A percentile compares a stretch with the other conserved stretches of the same genome.
These are phyloP conservation scores for Hymenopus coronatus DNA, from an alignment of 2,888 invertebrate genomes.

Conservation along the genomic window DNA sequence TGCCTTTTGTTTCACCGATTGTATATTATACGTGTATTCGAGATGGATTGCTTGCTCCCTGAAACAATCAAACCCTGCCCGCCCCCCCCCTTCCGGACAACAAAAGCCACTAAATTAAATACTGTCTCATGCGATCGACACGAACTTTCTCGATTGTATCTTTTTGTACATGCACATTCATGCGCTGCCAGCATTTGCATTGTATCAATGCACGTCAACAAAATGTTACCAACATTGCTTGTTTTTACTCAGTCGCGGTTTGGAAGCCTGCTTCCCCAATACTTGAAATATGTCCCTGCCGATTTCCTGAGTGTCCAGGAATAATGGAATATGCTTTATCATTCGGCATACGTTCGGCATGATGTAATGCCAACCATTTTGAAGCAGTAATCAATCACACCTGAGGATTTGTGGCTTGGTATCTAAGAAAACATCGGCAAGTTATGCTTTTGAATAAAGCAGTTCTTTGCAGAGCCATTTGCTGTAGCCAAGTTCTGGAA, in stretches of 20 bases:
- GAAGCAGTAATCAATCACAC: no score
- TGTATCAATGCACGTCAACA: background rate
- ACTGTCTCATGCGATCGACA: slow-evolving; percentile 2
- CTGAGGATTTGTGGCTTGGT: no score
- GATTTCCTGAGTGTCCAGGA: background rate
- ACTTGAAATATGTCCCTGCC: no score
- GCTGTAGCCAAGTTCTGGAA: no score
- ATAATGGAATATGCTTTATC: background rate
- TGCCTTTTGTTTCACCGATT: background rate
- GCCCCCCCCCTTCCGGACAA: background rate
- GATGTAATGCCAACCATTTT: no score
- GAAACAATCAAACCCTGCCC: background rate
- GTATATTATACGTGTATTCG: background rate
- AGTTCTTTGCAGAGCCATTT: no score
- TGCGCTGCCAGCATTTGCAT: background rate
- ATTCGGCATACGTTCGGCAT: background rate
- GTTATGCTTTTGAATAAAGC: no score
- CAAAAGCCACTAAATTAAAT: slow-evolving; percentile 9
- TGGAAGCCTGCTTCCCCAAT: background rate
- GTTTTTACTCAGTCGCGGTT: background rate
- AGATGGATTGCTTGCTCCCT: background rate
- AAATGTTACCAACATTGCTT: background rate
- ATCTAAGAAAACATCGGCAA: no score
- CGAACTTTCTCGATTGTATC: slow-evolving; percentile 7
- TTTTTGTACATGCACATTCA: background rate